phyloP scores from a whole-genome alignment of 2,888 invertebrate species.

The Drosophila leonis region DNA sequence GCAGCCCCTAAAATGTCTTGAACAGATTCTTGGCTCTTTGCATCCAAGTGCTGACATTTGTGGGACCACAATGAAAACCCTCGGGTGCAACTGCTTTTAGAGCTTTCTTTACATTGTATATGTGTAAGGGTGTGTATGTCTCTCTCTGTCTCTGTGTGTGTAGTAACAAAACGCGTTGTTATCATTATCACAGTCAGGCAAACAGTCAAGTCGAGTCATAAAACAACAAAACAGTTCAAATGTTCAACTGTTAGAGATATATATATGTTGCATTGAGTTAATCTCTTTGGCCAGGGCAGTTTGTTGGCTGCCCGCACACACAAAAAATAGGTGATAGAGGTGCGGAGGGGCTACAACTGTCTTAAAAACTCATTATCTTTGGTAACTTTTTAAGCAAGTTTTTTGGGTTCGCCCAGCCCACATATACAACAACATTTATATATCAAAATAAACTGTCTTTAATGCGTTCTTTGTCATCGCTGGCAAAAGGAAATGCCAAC shows the following conservation, averaged over 20 bases:
- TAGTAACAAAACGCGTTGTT: constrained; percentile 54
- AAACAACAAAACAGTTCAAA: constrained; percentile 62
- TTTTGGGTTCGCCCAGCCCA: constrained; percentile 45
- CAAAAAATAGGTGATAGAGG: constrained; percentile 1
- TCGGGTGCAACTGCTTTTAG: constrained; percentile 62
- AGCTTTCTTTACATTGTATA: constrained; percentile 34
- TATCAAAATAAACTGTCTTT: constrained; percentile 70
- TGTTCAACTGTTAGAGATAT: constrained; percentile 55
- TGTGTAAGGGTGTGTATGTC: constrained; percentile 5
- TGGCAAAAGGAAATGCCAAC: constrained; percentile 47
- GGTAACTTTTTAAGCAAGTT: constrained; percentile 74
- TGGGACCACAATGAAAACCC: constrained; percentile 60
- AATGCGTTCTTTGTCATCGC: constrained; percentile 53
- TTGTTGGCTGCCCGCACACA: constrained; percentile 24
- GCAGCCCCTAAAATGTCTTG: constrained; percentile 64
- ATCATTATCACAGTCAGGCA: constrained; percentile 72
- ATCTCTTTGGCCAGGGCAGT: constrained; percentile 46
- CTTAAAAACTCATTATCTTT: constrained; percentile 80
- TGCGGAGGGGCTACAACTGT: constrained; percentile 49
- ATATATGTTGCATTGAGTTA: constrained; percentile 56
- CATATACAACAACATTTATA: constrained; percentile 63
- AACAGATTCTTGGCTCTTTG: constrained; percentile 70
- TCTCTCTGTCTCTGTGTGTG: constrained; percentile 20
- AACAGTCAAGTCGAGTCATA: constrained; percentile 58
- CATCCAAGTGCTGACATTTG: constrained; percentile 60